Conservation (phyloP, 1,140 invertebrate genomes). For the Asobara japonica region DNA sequence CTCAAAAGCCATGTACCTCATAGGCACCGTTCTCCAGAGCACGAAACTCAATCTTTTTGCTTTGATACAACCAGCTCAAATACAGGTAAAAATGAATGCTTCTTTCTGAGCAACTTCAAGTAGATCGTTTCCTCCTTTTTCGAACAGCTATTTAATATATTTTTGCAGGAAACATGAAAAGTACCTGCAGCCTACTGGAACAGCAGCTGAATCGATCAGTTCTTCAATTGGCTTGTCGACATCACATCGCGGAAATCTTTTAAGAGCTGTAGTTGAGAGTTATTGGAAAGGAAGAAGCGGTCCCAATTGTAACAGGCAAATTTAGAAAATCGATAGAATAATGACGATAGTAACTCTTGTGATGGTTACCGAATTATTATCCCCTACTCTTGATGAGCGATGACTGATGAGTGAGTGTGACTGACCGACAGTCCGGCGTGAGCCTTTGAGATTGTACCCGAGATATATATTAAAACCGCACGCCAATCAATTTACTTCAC, state of each 20-base stretch:
- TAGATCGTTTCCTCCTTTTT: conserved; percentile 20
- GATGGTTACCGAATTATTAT: no score
- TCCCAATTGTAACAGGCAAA: no score
- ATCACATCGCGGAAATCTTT: conserved; percentile 47
- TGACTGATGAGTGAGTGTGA: no score
- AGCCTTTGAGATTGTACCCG: no score
- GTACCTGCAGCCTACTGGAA: conserved; percentile 25
- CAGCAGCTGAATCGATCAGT: conserved; percentile 19
- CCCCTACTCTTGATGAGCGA: no score
- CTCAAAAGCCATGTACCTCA: conserved; percentile 15
- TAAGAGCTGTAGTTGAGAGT: conserved; percentile 41
- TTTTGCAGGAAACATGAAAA: background rate
- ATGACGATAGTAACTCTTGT: no score
- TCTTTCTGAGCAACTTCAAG: background rate
- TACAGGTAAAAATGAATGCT: conserved; percentile 19
- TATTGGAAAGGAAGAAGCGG: conserved; percentile 39
- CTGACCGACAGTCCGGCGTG: no score
- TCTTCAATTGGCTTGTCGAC: conserved; percentile 41
- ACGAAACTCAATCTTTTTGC: conserved; percentile 28
- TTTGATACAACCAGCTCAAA: conserved; percentile 43
- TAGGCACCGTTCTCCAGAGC: background rate
- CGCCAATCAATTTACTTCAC: no score
- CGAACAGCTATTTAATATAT: background rate
- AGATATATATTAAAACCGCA: no score
- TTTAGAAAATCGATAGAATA: no score